A percentile compares a stretch with the other conserved stretches of the same genome.
phyloP scores from a whole-genome alignment of 1,140 invertebrate species.

The Lithobius niger region DNA sequence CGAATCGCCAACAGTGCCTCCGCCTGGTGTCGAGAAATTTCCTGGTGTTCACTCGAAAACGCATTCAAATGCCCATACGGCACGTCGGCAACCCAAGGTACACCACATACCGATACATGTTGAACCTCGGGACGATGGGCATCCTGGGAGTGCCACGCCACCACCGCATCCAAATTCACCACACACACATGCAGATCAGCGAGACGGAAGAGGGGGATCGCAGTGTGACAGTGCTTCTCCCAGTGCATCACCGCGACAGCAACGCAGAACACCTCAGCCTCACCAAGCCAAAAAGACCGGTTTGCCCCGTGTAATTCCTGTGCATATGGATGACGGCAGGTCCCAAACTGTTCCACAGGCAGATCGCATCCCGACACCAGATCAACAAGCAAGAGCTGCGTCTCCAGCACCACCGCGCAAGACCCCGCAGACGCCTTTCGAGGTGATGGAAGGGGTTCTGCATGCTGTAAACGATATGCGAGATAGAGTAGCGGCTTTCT shows the following conservation, averaged over 20 bases:
- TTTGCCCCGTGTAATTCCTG: too few relatives aligned
- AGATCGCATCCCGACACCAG: too few relatives aligned
- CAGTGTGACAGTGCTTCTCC: too few relatives aligned
- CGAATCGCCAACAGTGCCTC: background rate
- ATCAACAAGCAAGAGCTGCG: too few relatives aligned
- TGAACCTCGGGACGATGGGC: background rate
- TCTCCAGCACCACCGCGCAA: background rate
- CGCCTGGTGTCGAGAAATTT: slow-evolving; percentile 4
- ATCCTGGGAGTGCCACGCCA: background rate
- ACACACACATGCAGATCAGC: too few relatives aligned
- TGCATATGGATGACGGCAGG: too few relatives aligned
- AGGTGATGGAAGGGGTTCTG: slow-evolving; percentile 54
- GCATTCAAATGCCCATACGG: slow-evolving; percentile 5
- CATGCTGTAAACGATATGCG: slow-evolving; percentile 63
- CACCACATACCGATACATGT: slow-evolving; percentile 12
- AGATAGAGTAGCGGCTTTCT: slow-evolving; percentile 59
- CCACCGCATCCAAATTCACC: background rate
- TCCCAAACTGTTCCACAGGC: too few relatives aligned
- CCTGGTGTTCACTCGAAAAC: slow-evolving; percentile 2
- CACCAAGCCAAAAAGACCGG: too few relatives aligned
- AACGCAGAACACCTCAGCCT: background rate
- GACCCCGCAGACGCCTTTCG: background rate
- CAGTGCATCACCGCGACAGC: background rate
- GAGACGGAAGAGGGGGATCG: too few relatives aligned
- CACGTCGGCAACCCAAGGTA: slow-evolving; percentile 6